Evolutionary conservation across 2,888 invertebrate species (phyloP).

Genomic region (Watsonalla binaria): DNA sequence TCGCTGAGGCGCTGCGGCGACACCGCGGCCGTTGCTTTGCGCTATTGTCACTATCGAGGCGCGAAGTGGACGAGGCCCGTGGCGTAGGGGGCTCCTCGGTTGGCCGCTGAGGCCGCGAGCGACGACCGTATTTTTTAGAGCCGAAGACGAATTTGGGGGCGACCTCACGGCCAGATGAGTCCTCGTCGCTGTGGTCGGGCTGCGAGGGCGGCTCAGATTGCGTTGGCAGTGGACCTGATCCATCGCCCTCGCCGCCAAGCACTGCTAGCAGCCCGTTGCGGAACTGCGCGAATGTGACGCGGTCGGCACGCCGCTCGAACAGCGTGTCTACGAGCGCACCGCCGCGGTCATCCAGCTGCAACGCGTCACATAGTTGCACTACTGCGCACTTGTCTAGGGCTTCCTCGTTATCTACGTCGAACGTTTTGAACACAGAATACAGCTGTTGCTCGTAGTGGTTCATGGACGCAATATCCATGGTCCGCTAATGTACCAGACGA

Average conservation of each 20-base stretch:
- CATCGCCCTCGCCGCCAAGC: conserved; percentile 76
- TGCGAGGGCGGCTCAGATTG: conserved; percentile 24
- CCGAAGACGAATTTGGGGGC: conserved; percentile 86
- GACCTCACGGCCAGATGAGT: conserved; percentile 83
- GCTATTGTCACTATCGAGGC: conserved; percentile 41
- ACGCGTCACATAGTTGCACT: conserved; percentile 83
- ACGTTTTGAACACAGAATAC: conserved; percentile 88
- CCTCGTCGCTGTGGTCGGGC: conserved; percentile 58
- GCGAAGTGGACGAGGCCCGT: conserved; percentile 53
- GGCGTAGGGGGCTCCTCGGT: conserved; percentile 28
- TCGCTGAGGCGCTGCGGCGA: conserved; percentile 52
- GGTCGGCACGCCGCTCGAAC: conserved; percentile 69
- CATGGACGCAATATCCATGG: conserved; percentile 64
- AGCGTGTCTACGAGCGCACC: conserved; percentile 80
- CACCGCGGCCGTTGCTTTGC: conserved; percentile 41
- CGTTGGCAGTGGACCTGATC: conserved; percentile 28
- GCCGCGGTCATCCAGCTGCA: conserved; percentile 87
- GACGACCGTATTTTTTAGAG: conserved; percentile 86
- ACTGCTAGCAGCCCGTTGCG: conserved; percentile 86
- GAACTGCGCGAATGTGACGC: conserved; percentile 84
- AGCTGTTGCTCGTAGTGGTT: conserved; percentile 91
- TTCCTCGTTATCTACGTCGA: conserved; percentile 84
- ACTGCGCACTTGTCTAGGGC: conserved; percentile 83
- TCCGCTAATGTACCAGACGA: conserved; percentile 12
- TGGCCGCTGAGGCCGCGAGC: conserved; percentile 80